Percentiles rank a stretch among this genome's conserved stretches.
Evolutionary conservation across 2,113 vertebrate genomes (phyloP).

Genomic region (Dinomys branickii): DNA sequence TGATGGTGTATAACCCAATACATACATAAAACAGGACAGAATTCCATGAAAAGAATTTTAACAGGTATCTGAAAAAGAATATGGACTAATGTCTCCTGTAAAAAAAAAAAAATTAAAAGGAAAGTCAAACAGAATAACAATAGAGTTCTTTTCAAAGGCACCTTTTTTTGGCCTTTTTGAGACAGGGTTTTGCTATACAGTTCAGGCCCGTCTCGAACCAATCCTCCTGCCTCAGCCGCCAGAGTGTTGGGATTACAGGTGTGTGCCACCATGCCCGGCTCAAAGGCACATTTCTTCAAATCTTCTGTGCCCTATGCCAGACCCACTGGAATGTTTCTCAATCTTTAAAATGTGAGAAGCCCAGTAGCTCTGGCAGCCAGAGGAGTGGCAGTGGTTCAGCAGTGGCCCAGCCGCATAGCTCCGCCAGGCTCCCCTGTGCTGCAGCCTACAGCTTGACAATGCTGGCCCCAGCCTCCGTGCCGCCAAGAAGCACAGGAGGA

Average conservation of each 20-base stretch:
- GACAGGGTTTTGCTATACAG: too few species aligned
- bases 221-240: too few species aligned
- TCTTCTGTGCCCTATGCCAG: background rate
- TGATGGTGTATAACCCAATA: background rate
- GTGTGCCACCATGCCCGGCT: too few species aligned
- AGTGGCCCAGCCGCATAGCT: background rate
- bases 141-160: background rate
- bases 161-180: too few species aligned
- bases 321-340: background rate
- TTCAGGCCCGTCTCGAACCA: too few species aligned
- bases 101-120: background rate
- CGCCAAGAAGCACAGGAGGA: background rate
- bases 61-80: background rate
- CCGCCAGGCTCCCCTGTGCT: background rate
- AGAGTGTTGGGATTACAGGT: too few species aligned
- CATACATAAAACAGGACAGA: background rate
- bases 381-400: background rate
- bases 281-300: background rate
- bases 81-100: background rate
- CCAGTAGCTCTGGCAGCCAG: background rate
- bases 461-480: too few species aligned
- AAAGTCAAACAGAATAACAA: background rate
- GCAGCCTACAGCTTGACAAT: background rate
- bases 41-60: background rate
- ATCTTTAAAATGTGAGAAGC: background rate